Conservation (phyloP, 2,797 vertebrate species). For the Pipistrellus pygmaeus region DNA sequence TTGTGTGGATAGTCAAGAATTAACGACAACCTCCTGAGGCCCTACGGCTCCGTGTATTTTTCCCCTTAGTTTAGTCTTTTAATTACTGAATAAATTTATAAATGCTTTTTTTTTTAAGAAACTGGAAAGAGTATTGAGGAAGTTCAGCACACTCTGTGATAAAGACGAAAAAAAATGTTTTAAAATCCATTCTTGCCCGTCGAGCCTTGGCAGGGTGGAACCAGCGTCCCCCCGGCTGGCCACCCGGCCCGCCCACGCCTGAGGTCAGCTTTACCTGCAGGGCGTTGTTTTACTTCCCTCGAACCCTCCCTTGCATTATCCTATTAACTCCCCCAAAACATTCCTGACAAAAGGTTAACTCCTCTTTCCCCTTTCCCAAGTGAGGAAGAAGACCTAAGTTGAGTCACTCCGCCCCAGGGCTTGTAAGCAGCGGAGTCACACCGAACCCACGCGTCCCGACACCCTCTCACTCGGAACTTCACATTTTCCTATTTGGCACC, state of each 20-base stretch:
- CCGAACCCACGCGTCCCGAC: neutral
- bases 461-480: neutral
- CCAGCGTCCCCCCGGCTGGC: neutral
- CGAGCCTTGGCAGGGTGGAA: neutral
- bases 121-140: neutral
- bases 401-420: neutral
- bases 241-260: neutral
- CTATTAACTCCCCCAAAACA: neutral
- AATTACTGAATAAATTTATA: slow-evolving; percentile 33
- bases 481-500: neutral
- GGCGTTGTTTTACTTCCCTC: neutral
- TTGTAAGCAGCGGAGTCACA: neutral
- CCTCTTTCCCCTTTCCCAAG: neutral
- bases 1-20: neutral
- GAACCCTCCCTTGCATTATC: neutral
- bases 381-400: neutral
- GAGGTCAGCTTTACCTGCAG: neutral
- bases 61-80: neutral
- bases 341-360: neutral
- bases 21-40: neutral
- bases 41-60: neutral
- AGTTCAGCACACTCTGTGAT: neutral
- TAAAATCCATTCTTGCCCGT: neutral
- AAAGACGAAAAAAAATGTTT: neutral
- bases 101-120: neutral